Evolutionary conservation across 2,888 invertebrate genomes (phyloP), one percentile per base, ranked within the genome.

Genomic region (Brachyopa scutellaris): DNA sequence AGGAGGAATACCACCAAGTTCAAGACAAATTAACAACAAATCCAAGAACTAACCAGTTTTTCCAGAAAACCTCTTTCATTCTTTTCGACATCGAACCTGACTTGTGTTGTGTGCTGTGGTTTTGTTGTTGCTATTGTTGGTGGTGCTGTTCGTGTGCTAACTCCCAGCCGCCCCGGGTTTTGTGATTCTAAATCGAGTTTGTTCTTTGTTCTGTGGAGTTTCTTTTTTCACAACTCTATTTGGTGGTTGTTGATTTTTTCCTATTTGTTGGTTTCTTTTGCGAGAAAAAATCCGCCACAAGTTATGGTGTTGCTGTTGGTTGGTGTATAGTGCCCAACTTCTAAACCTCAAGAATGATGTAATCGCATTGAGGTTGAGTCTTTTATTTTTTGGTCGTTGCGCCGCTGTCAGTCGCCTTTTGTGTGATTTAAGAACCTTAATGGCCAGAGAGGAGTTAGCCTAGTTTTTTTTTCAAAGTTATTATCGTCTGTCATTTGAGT

Each of bases 21-120:
- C 73, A 47, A 67, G 38, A 40, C n/a, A 61, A 61, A 62, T 36
- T 64, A 64, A 67, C 61, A 67, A 73, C 53, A 61, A 31, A 61
- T 67, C 47, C 61, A 57, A 79, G 67, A 69, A 57, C 47, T 62
- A 80, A 80, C 79, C 79, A 80, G 79, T 80, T 80, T 67, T 74
- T 74, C 74, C 49, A 74, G 74, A 74, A 80, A 80, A 69, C 74
- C 47, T 74, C 57, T 66, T 53, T 66, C 51, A n/a, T n/a, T n/a
- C n/a, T n/a, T n/a, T 62, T 57, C 53, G 67, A 47, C 67, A 49
- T 49, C 61, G 40, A 69, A 74, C 47, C 67, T 62, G 67, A 62
- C 61, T 45, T 45, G 42, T 59, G 66, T n/a, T 76, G 42, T 61
- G 33, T 70, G 38, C 51, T 73, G 67, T 19, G 53, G 45, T 36